Base-by-base conservation (phyloP, 2,797 vertebrate genomes). In the Onychomys leucogaster region DNA sequence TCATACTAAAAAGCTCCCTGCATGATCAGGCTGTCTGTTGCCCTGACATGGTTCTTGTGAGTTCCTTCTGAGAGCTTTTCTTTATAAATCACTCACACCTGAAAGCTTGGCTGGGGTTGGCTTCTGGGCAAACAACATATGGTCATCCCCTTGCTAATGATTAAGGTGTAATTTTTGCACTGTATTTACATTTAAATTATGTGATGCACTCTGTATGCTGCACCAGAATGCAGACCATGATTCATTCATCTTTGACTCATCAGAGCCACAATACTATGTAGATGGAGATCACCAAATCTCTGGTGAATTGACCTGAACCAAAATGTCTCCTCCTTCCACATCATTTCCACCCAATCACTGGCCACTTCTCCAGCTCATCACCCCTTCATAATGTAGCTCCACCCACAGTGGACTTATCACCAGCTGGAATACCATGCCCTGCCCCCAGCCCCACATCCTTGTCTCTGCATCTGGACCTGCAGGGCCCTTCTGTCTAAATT, bases 41-140 rank as follows among this genome's bases (percentile, higher is more conserved):
- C 19, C 23, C 61, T 52, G 37, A 29, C 19, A 69, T 32, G 37
- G 61, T 57, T 67, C 27, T 90, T 43, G 12, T 7, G 8, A 52
- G 59, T 46, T 89, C 78, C 37, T 92, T n/a, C 4, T 37, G 52
- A 34, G 59, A 78, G 11, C 11, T 80, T 12, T 89, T 43, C 13
- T 92, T 75, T 93, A 43, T 27, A 94, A 88, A 88, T 83, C 49
- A 67, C 37, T 93, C 55, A 9, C 6, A n/a, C 19, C 59, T 88
- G 71, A 90, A 73, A 65, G 11, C 13, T 34, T 92, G 34, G 32
- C 27, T 52, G 71, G 71, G 2, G 0, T 81, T 59, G 76, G 25
- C 63, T 90, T 87, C 91, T 65, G 34, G 37, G 37, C 91, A 11
- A 73, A 65, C 25, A 65, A 86, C 29, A 46, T 82, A 89, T 21